These are phyloP conservation scores for Agrilus planipennis DNA, from an alignment of 1,140 invertebrate genomes.

Conservation along the genomic window DNA sequence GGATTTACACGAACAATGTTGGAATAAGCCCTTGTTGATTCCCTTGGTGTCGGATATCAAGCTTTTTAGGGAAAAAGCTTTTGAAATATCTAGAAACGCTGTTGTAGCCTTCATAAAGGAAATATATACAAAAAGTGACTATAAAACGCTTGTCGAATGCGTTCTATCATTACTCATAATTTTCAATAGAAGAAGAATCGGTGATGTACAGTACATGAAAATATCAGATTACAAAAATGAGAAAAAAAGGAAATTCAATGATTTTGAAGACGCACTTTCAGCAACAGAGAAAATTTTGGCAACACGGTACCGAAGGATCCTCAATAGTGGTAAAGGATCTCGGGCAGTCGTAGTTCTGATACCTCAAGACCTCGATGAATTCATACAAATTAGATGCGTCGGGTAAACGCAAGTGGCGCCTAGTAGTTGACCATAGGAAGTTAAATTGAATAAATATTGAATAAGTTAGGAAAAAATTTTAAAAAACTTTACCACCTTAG, in stretches of 20 bases:
- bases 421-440: too few relatives aligned
- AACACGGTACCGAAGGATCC: background rate
- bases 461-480: too few relatives aligned
- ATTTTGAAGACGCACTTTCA: constrained; percentile 3
- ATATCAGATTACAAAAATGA: constrained; percentile 12
- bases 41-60: constrained; percentile 1
- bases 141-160: constrained; percentile 2
- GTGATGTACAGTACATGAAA: constrained; percentile 12
- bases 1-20: constrained; percentile 3
- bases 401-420: too few relatives aligned
- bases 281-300: constrained; percentile 2
- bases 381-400: too few relatives aligned
- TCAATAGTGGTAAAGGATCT: constrained; percentile 6
- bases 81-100: background rate
- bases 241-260: constrained; percentile 1
- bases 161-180: constrained; percentile 5
- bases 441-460: too few relatives aligned
- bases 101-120: constrained; percentile 3
- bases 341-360: constrained; percentile 4
- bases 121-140: constrained; percentile 3
- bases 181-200: constrained; percentile 5
- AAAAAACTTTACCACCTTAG: too few relatives aligned
- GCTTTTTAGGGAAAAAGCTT: background rate
- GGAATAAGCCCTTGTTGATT: constrained; percentile 3
- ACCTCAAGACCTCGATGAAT: constrained; percentile 4